Conservation (phyloP, 2,113 vertebrate species). For the Aptenodytes patagonicus region DNA sequence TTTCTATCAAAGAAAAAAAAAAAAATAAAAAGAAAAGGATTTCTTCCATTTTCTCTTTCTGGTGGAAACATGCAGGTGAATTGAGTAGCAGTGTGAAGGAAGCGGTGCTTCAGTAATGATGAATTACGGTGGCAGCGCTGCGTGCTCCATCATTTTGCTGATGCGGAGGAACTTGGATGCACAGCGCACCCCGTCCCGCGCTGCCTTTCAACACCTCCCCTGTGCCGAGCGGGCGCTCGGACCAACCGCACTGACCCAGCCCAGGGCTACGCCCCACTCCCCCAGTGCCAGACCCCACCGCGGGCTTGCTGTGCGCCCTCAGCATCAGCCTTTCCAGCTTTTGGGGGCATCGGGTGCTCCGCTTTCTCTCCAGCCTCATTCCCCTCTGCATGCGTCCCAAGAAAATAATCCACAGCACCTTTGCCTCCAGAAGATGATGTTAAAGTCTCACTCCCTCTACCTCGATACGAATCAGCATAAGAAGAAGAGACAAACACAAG, state of each 20-base stretch:
- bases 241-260: not conserved
- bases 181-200: accelerated
- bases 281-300: not conserved
- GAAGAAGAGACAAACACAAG: not conserved
- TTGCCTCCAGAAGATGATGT: not conserved
- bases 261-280: accelerated
- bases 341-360: accelerated
- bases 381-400: not conserved
- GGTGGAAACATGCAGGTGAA: not conserved
- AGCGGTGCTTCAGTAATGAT: not conserved
- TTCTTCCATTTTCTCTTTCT: not conserved
- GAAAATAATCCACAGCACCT: not conserved
- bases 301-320: accelerated
- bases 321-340: not conserved
- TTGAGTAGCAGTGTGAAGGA: not conserved
- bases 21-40: not conserved
- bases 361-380: not conserved
- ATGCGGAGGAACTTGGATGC: not conserved
- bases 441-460: not conserved
- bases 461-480: not conserved
- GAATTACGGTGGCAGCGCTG: accelerated
- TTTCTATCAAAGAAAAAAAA: not conserved
- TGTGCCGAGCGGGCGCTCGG: accelerated
- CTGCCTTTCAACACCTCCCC: not conserved
- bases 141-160: not conserved